Conservation (phyloP, 2,888 invertebrate genomes). For the Clistopyga incitator region DNA sequence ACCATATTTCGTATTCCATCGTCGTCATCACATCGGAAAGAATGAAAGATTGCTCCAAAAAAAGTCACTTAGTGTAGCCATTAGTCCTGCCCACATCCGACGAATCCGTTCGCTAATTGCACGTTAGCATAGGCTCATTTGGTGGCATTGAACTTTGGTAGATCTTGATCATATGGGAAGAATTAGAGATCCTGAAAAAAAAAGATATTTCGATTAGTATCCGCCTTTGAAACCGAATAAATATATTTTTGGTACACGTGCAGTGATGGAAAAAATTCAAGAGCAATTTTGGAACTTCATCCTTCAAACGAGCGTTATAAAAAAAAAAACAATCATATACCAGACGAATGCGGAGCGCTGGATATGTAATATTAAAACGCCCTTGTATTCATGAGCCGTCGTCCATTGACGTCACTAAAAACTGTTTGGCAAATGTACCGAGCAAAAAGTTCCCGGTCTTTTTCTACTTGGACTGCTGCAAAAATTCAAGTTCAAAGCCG, state of each 20-base stretch:
- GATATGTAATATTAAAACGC: slow-evolving; percentile 11
- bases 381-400: slow-evolving; percentile 5
- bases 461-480: not conserved
- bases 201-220: not conserved
- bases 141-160: not conserved
- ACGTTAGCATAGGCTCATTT: not conserved
- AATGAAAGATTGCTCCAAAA: not conserved
- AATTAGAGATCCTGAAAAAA: not conserved
- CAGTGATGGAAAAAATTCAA: not conserved
- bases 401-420: not conserved
- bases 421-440: not conserved
- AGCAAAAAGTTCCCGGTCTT: not conserved
- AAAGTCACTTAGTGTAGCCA: not conserved
- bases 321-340: not conserved
- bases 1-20: not conserved
- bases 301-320: not conserved
- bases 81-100: not conserved
- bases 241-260: not conserved
- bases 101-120: not conserved
- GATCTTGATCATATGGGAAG: not conserved
- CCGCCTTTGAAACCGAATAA: not conserved
- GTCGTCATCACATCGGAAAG: not conserved
- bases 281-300: not conserved
- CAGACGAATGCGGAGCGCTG: not conserved
- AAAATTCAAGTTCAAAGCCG: not conserved